Evolutionary conservation across 2,888 invertebrate species (phyloP).

Genomic region (Acrobasis consociella): DNA sequence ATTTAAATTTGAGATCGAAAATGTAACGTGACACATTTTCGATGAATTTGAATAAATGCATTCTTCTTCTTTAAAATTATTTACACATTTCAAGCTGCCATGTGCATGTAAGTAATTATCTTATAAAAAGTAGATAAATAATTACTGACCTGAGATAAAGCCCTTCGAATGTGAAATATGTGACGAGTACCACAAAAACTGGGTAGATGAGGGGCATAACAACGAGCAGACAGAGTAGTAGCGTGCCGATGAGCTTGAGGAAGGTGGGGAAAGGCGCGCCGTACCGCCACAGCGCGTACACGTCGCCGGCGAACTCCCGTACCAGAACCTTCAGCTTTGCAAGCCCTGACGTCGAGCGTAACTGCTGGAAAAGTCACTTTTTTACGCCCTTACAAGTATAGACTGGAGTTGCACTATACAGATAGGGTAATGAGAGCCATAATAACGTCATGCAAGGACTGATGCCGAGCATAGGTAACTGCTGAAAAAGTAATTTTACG

Average conservation of each 20-base stretch:
- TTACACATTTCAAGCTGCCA: no score
- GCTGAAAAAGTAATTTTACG: no score
- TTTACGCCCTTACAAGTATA: no score
- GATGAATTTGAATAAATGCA: no score
- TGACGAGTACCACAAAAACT: slow-evolving; percentile 55
- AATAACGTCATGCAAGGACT: background rate
- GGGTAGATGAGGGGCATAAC: slow-evolving; percentile 71
- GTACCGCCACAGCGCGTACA: slow-evolving; percentile 69
- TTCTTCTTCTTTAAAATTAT: no score
- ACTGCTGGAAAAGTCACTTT: slow-evolving; percentile 47
- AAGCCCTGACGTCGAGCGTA: slow-evolving; percentile 61
- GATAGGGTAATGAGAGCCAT: background rate
- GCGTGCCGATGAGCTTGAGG: slow-evolving; percentile 70
- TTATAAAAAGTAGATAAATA: no score
- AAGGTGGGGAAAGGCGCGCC: slow-evolving; percentile 78
- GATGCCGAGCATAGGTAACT: no score
- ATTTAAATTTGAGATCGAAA: no score
- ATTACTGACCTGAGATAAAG: slow-evolving; percentile 62
- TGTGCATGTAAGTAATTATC: no score
- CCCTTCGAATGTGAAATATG: slow-evolving; percentile 67
- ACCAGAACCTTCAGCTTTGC: slow-evolving; percentile 58
- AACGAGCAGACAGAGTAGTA: slow-evolving; percentile 64
- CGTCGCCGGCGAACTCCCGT: slow-evolving; percentile 64
- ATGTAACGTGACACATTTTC: no score
- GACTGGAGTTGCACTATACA: background rate